Percentiles rank a stretch among this genome's conserved stretches.
Evolutionary conservation across 2,113 vertebrate species (phyloP).

Genomic region (Hippolais icterina): DNA sequence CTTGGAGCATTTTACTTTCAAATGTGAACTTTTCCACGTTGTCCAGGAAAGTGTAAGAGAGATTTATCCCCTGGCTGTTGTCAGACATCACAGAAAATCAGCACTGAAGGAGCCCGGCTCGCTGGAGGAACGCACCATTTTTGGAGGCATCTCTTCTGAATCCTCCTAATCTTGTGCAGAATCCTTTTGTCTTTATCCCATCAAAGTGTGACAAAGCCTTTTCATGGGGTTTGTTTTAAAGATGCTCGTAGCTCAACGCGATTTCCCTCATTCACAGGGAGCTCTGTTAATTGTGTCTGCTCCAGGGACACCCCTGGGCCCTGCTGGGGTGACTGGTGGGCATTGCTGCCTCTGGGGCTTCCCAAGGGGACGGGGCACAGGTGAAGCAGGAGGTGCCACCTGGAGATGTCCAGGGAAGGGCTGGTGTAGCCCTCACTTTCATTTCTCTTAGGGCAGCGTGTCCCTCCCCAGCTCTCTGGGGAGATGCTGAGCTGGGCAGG

Average conservation of each 20-base stretch:
- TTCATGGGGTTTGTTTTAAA: neutral
- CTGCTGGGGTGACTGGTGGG: neutral
- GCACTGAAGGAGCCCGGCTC: neutral
- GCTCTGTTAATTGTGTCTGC: neutral
- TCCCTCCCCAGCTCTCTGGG: neutral
- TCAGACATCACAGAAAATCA: neutral
- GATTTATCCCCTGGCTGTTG: neutral
- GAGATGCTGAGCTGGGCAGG: neutral
- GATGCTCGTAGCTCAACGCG: rapidly evolving
- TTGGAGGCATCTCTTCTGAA: neutral
- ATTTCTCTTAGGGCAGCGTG: neutral
- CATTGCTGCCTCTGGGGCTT: neutral
- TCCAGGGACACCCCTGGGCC: neutral
- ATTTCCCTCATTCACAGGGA: neutral
- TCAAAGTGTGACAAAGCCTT: slow-evolving; percentile 25
- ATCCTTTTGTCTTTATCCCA: slow-evolving; percentile 30
- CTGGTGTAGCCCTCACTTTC: neutral
- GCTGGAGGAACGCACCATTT: neutral
- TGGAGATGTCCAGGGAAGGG: neutral
- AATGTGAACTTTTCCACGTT: neutral
- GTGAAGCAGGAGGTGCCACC: neutral
- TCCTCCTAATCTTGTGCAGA: neutral
- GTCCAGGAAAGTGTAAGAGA: neutral
- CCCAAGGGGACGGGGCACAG: neutral
- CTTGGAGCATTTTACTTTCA: neutral